Evolutionary conservation across 2,113 vertebrate species (phyloP), one percentile per base, ranked within the genome.

Genomic region (Polyodon spathula): DNA sequence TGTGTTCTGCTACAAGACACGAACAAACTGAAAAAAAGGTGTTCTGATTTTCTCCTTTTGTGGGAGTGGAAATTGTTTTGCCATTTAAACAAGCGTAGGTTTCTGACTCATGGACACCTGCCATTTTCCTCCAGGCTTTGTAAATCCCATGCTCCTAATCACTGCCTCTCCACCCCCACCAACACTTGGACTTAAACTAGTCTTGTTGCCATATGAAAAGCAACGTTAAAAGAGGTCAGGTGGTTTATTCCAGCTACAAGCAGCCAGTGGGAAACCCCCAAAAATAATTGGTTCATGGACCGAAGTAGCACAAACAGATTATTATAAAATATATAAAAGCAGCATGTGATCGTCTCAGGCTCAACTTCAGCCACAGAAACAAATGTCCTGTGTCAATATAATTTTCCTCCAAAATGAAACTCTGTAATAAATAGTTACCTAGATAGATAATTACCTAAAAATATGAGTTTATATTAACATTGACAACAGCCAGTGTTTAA

Each of bases 101-200:
- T 37, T 71, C 15, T 56, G 48, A 71, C 15, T 69, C 61, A 69
- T 51, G 66, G 66, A 53, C 52, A 69, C 37, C 51, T 57, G 41
- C 8, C 50, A 12, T 54, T 58, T 54, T 61, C 37, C 59, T 60
- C 12, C 50, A n/a, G 48, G 48, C 40, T 53, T 68, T 63, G 44
- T 58, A 65, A 48, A 59, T 41, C 63, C 48, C 61, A 50, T 48
- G 64, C 63, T 46, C 62, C 66, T 46, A 61, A 62, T 65, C 48
- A 66, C 48, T 38, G 53, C 53, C 16, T 46, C 40, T 41, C 53
- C 53, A 27, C 8, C 53, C 53, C 53, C 53, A 55, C 53, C 17
- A 10, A 4, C 15, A 37, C 53, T 17, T 53, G 6, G 15, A 7
- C 17, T 37, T 17, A 37, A 37, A 27, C 37, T 10, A 37, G 53